These are phyloP conservation scores for Ochlodes sylvanus DNA, from an alignment of 2,888 invertebrate genomes.

Conservation along the genomic window DNA sequence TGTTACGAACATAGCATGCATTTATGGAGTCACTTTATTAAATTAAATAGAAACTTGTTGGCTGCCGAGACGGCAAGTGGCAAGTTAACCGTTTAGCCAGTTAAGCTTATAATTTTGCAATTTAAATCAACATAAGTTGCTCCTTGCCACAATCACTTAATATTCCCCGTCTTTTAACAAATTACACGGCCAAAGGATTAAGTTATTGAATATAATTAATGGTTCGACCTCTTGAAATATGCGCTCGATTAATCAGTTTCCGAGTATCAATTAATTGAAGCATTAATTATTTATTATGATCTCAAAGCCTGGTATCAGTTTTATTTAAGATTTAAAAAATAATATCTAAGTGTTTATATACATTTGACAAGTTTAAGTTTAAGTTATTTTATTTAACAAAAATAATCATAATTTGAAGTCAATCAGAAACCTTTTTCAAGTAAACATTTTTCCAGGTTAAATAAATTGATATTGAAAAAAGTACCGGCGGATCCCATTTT, in stretches of 20 bases:
- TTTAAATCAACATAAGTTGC: constrained; percentile 33
- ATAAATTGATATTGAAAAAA: too few relatives aligned
- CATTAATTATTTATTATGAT: constrained; percentile 12
- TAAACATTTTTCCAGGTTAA: too few relatives aligned
- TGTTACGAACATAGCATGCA: constrained; percentile 24
- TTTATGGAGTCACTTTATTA: constrained; percentile 32
- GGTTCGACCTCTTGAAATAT: constrained; percentile 5
- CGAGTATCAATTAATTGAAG: neutral
- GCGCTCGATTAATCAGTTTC: constrained; percentile 10
- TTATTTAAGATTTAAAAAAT: neutral
- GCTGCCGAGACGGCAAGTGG: constrained; percentile 29
- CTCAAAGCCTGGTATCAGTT: neutral
- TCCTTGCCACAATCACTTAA: constrained; percentile 15
- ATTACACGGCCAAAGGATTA: constrained; percentile 29
- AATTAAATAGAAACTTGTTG: constrained; percentile 35
- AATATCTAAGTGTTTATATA: neutral
- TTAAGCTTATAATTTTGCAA: constrained; percentile 37
- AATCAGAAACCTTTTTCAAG: too few relatives aligned
- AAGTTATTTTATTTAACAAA: too few relatives aligned
- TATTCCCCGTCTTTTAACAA: constrained; percentile 17
- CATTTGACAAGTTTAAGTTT: neutral
- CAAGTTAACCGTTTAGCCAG: constrained; percentile 36
- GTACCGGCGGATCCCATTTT: too few relatives aligned
- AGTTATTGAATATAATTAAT: constrained; percentile 32
- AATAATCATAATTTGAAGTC: too few relatives aligned